Percentiles rank a stretch among this genome's conserved stretches.
Conservation (phyloP, 2,888 invertebrate genomes). For the Cephus spinipes region DNA sequence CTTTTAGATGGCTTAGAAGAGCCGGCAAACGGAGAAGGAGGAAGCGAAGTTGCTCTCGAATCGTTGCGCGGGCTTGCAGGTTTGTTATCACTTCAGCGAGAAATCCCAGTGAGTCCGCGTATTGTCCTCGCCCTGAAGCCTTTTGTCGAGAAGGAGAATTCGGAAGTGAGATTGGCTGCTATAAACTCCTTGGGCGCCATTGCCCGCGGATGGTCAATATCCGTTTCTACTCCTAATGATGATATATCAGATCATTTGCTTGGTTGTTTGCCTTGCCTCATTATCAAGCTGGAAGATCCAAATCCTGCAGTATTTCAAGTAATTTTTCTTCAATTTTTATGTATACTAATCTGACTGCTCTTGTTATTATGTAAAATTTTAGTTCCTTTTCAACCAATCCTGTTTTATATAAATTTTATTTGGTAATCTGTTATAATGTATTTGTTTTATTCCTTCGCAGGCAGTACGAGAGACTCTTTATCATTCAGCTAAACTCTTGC, state of each 20-base stretch:
- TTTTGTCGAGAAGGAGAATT: conserved; percentile 58
- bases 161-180: conserved; percentile 56
- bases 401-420: background rate
- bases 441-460: conserved; percentile 24
- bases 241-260: conserved; percentile 53
- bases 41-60: conserved; percentile 54
- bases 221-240: conserved; percentile 35
- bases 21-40: conserved; percentile 48
- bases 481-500: conserved; percentile 45
- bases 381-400: background rate
- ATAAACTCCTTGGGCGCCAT: conserved; percentile 51
- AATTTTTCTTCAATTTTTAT: background rate
- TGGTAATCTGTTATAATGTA: background rate
- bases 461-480: conserved; percentile 49
- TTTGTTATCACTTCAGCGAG: conserved; percentile 46
- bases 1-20: conserved; percentile 58
- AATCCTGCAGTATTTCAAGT: conserved; percentile 47
- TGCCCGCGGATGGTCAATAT: conserved; percentile 48
- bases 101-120: conserved; percentile 51
- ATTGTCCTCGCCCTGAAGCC: conserved; percentile 58
- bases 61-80: conserved; percentile 54
- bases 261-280: conserved; percentile 56
- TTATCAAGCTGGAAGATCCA: conserved; percentile 54
- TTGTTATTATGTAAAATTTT: background rate
- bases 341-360: background rate